These are phyloP conservation scores for Solea solea DNA, from an alignment of 2,113 vertebrate species.

Conservation along the genomic window DNA sequence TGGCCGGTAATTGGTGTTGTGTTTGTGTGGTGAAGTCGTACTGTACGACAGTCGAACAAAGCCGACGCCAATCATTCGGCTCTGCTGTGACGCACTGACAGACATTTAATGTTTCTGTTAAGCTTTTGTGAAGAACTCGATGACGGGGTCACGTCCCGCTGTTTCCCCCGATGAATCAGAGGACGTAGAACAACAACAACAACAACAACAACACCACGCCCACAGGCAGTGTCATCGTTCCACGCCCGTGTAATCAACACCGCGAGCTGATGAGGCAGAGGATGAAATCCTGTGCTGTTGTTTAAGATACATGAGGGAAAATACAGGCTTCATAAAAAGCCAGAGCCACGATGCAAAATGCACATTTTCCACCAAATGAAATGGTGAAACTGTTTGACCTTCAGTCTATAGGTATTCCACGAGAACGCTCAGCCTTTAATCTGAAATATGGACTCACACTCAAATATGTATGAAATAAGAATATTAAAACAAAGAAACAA, in stretches of 20 bases:
- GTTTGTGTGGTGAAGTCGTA: constrained; percentile 18
- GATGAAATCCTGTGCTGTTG: constrained; percentile 49
- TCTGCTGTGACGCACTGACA: constrained; percentile 21
- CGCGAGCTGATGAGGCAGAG: constrained; percentile 64
- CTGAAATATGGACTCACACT: too few species aligned
- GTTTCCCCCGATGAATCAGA: constrained; percentile 53
- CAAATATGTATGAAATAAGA: too few species aligned
- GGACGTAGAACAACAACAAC: constrained; percentile 50
- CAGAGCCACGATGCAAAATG: too few species aligned
- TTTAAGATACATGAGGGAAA: constrained; percentile 26
- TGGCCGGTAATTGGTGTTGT: constrained; percentile 38
- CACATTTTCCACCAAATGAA: too few species aligned
- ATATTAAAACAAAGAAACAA: too few species aligned
- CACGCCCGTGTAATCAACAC: constrained; percentile 65
- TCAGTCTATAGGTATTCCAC: too few species aligned
- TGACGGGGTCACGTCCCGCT: constrained; percentile 41
- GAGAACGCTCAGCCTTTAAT: too few species aligned
- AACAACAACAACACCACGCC: constrained; percentile 59
- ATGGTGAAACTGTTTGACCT: too few species aligned
- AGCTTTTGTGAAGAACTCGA: constrained; percentile 46
- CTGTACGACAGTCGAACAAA: constrained; percentile 9
- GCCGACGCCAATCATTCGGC: constrained; percentile 18
- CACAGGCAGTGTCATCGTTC: constrained; percentile 50
- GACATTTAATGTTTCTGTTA: constrained; percentile 54
- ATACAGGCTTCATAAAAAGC: constrained; percentile 52